These are phyloP conservation scores for Heliothis peltigera DNA, from an alignment of 2,888 invertebrate genomes.

Conservation along the genomic window DNA sequence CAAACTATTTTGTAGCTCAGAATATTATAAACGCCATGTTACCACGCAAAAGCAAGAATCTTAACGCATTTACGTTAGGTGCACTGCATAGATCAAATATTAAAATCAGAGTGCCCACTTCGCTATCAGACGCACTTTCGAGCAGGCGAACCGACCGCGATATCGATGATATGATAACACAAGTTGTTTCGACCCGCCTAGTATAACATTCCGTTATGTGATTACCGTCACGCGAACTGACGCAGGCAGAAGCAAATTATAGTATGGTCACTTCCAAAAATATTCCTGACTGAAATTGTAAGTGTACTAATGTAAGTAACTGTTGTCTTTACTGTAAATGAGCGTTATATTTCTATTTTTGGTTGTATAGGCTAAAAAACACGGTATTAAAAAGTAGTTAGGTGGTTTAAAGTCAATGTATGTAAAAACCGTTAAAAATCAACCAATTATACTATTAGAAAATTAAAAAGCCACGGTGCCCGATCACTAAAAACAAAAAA, in stretches of 20 bases:
- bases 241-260: conserved; percentile 51
- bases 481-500: neutral
- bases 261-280: conserved; percentile 73
- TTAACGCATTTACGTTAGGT: neutral
- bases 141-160: conserved; percentile 51
- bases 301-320: conserved; percentile 24
- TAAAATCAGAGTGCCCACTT: conserved; percentile 60
- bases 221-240: conserved; percentile 75
- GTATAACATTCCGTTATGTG: conserved; percentile 73
- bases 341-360: conserved; percentile 6
- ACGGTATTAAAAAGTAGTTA: too few species aligned
- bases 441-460: too few species aligned
- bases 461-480: neutral
- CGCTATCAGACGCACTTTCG: conserved; percentile 58
- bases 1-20: too few species aligned
- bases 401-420: too few species aligned
- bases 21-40: neutral
- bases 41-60: neutral
- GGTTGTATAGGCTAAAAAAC: too few species aligned
- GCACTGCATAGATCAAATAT: conserved; percentile 37
- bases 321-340: conserved; percentile 22
- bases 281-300: conserved; percentile 23
- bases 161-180: conserved; percentile 79
- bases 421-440: too few species aligned
- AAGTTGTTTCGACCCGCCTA: conserved; percentile 69